A percentile compares a stretch with the other conserved stretches of the same genome.
These are phyloP conservation scores for Limanda limanda DNA, from an alignment of 2,113 vertebrate genomes.

Conservation along the genomic window DNA sequence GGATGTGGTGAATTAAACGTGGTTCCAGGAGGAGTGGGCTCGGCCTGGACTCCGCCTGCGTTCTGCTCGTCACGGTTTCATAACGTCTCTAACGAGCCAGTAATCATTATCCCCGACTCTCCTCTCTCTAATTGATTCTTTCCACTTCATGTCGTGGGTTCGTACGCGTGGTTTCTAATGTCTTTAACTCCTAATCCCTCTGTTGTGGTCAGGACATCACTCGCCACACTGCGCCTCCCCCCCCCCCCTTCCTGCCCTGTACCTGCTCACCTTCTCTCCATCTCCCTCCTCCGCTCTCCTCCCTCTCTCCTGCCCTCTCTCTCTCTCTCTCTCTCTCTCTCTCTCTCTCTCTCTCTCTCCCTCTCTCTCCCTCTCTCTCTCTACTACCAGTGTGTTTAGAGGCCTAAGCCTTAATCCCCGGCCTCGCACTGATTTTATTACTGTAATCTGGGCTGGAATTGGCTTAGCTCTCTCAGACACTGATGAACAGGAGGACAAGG, in stretches of 20 bases:
- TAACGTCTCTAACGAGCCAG: not conserved
- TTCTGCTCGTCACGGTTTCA: not conserved
- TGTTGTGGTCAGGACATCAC: conserved; percentile 48
- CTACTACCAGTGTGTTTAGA: conserved; percentile 61
- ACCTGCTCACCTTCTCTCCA: not conserved
- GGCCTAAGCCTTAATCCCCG: conserved; percentile 68
- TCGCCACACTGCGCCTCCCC: not conserved
- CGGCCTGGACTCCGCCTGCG: not conserved
- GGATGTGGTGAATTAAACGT: too few relatives aligned
- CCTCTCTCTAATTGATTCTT: conserved; percentile 5
- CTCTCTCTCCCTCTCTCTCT: not conserved
- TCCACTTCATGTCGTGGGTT: conserved; percentile 28
- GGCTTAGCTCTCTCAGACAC: conserved; percentile 62
- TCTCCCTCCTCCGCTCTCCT: not conserved
- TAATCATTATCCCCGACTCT: not conserved
- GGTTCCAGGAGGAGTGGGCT: too few relatives aligned
- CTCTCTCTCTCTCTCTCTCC: not conserved
- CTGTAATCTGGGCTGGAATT: conserved; percentile 74
- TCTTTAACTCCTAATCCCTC: conserved; percentile 35
- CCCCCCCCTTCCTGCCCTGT: not conserved
- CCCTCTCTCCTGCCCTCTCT: not conserved
- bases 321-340: too few relatives aligned
- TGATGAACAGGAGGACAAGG: conserved; percentile 50
- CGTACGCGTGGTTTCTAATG: not conserved
- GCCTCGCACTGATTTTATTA: conserved; percentile 68